Base-by-base conservation (phyloP, 2,113 vertebrate genomes). In the Saimiri boliviensis region DNA sequence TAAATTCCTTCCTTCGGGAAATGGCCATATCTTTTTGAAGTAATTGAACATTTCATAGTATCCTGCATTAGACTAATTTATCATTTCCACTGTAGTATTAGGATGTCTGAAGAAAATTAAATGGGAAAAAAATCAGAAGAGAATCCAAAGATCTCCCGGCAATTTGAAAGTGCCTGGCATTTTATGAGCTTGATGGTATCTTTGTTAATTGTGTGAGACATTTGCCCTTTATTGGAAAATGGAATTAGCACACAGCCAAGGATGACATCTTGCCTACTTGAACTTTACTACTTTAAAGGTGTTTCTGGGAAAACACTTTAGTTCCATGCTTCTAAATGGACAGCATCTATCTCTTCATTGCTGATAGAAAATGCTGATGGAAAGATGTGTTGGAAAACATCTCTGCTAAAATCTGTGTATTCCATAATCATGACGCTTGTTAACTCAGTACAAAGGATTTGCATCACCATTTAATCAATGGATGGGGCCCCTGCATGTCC, bases 161-260 rank as follows among this genome's bases (percentile, higher is more conserved):
- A 97, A 81, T 6, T 97, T 93, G 73, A 95, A 98, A 97, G 89
- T 95, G 85, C 91, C 96, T 97, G 80, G 95, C 42, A 92, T 98
- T 97, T 98, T 84, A 86, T 71, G 71, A 82, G 47, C 40, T 63
- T 96, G 73, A 92, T 97, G 80, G 95, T 94, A 97, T 98, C 52
- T 49, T 95, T 95, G 68, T 97, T 97, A 97, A 97, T 97, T 98
- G 89, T 9, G 27, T 90, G 90, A 97, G 84, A 86, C 37, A 94
- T 80, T 96, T 97, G 81, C 71, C 49, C 87, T 97, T 98, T 96
- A 76, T 84, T 86, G 49, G 89, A 80, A 98, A 98, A 87, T 80
- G 94, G 93, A 96, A 95, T 37, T 96, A 97, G 95, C 96, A 91
- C 95, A 92, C 71, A 97, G 76, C 45, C 40, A 97, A 95, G 58